Base-by-base conservation (phyloP, 2,113 vertebrate genomes). In the Furnarius figulus region DNA sequence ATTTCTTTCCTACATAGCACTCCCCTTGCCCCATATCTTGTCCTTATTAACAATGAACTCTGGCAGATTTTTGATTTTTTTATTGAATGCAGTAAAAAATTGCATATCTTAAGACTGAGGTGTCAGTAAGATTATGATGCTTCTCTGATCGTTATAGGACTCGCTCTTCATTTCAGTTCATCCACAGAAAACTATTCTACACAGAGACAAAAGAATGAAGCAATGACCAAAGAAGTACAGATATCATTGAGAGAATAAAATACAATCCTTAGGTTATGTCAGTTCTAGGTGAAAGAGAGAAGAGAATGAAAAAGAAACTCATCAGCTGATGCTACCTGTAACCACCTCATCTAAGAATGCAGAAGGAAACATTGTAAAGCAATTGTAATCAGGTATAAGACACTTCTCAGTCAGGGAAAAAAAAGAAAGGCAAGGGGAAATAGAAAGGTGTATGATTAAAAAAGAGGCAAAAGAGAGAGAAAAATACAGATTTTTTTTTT, bases 311-410 rank as follows among this genome's bases (percentile, higher is more conserved):
- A 80, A 85, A 62, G 17, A 71, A 85, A 63, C 19, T 76, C 52
- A 68, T 56, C 61, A 89, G 52, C 40, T 77, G 40, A 55, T 27
- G 47, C 89, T 90, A 68, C 33, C 44, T 81, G 42, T 31, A 78
- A 90, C 27, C 73, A 75, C 42, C 86, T 97, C 44, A 81, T 42
- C 91, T 93, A 87, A 85, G 37, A 92, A 83, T 16, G 68, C 52
- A 86, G 74, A 88, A 90, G 68, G 42, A 93, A 90, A 95, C 83
- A 96, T 14, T 44, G 65, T 52, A 92, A 95, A 94, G 65, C 70
- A 94, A 84, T 89, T 52, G 21, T 75, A 85, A 95, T 89, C 56
- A 94, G 24, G 61, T 37, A 31, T 31, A 81, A 89, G 33, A 90
- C 84, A 71, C 73, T 93, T 84, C 65, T 77, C 72, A n/a, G 14